Percentiles rank a stretch among this genome's conserved stretches.
Evolutionary conservation across 2,888 invertebrate genomes (phyloP).

Genomic region (Clistopyga incitator): DNA sequence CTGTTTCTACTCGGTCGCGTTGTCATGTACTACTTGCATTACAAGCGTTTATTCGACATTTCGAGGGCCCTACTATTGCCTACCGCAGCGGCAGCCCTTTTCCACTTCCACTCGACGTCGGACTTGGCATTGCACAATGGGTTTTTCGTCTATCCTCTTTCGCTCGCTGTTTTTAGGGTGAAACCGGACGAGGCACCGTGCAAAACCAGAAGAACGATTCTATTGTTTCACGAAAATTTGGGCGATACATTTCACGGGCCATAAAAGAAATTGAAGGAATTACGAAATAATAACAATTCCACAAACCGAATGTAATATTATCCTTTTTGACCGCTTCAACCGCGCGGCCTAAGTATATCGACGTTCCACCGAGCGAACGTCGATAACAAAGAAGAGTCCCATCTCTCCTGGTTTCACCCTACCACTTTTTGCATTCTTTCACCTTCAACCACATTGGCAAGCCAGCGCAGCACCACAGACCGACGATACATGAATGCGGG

Average conservation of each 20-base stretch:
- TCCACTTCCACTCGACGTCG: conserved; percentile 31
- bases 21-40: not conserved
- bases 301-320: not conserved
- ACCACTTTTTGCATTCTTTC: conserved; percentile 49
- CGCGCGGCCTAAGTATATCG: not conserved
- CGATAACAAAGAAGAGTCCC: conserved; percentile 1
- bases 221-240: not conserved
- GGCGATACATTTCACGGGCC: too few species aligned
- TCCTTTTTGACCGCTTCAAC: not conserved
- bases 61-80: not conserved
- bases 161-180: not conserved
- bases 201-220: not conserved
- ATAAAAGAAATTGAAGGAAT: too few species aligned
- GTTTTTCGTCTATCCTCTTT: conserved; percentile 18
- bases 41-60: conserved; percentile 23
- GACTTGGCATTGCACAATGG: conserved; percentile 5
- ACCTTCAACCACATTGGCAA: conserved; percentile 30
- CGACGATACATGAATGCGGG: conserved; percentile 7
- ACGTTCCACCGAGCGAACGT: not conserved
- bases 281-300: too few species aligned
- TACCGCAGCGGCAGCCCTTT: not conserved
- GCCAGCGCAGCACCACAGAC: conserved; percentile 1
- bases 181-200: not conserved
- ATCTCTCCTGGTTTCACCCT: not conserved
- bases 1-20: conserved; percentile 28